Evolutionary conservation across 2,888 invertebrate species (phyloP).

Genomic region (Chrysolina haemoptera): DNA sequence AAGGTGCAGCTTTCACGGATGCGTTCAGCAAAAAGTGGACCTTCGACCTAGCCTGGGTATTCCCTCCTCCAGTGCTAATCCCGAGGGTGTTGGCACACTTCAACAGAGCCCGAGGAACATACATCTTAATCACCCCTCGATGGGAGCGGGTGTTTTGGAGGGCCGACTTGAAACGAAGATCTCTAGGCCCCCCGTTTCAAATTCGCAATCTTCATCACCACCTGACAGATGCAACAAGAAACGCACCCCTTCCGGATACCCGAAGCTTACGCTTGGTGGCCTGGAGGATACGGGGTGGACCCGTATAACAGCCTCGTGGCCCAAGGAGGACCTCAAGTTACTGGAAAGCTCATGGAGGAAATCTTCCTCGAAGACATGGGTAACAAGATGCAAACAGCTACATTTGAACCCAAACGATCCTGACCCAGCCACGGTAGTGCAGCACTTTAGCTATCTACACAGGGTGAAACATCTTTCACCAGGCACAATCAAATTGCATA

Average conservation of each 20-base stretch:
- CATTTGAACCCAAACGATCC: conserved; percentile 25
- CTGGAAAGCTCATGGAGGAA: conserved; percentile 38
- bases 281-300: conserved; percentile 45
- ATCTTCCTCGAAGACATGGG: conserved; percentile 44
- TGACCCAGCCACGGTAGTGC: conserved; percentile 33
- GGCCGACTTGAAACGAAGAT: conserved; percentile 58
- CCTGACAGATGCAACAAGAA: conserved; percentile 35
- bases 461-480: conserved; percentile 46
- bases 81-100: conserved; percentile 51
- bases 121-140: conserved; percentile 53
- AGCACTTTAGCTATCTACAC: conserved; percentile 42
- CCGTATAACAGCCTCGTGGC: conserved; percentile 45
- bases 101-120: conserved; percentile 48
- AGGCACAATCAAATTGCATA: conserved; percentile 52
- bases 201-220: conserved; percentile 45
- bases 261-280: background rate
- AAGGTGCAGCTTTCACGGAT: conserved; percentile 39
- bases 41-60: too few species aligned
- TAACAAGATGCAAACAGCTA: too few species aligned
- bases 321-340: conserved; percentile 38
- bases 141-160: conserved; percentile 56
- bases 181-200: conserved; percentile 47
- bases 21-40: too few species aligned
- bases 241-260: background rate
- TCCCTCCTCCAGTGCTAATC: too few species aligned